These are phyloP conservation scores for Petrophora chlorosata DNA, from an alignment of 2,888 invertebrate species.

Conservation along the genomic window DNA sequence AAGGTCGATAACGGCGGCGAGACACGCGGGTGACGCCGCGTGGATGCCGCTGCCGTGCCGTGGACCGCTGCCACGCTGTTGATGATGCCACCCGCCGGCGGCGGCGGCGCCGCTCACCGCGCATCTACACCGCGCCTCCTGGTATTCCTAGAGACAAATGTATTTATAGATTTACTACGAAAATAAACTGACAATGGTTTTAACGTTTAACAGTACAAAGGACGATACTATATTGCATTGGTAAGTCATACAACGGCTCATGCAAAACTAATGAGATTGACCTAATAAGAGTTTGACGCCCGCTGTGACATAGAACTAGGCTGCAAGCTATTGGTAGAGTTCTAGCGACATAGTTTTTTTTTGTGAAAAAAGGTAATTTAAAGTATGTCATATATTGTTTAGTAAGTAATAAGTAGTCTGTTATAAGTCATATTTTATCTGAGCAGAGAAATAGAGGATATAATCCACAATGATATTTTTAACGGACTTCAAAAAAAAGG, in stretches of 20 bases:
- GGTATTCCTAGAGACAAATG: constrained; percentile 67
- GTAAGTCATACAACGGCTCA: constrained; percentile 32
- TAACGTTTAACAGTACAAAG: constrained; percentile 56
- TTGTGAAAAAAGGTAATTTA: too few relatives aligned
- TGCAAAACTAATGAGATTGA: constrained; percentile 21
- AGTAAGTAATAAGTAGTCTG: too few relatives aligned
- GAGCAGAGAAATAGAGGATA: too few relatives aligned
- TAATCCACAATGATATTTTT: too few relatives aligned
- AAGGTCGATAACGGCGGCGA: constrained; percentile 69
- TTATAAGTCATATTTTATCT: too few relatives aligned
- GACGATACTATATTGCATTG: constrained; percentile 50
- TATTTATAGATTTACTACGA: constrained; percentile 72
- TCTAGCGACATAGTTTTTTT: too few relatives aligned
- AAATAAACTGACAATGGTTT: constrained; percentile 70
- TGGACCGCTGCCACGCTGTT: constrained; percentile 48
- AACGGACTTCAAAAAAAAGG: too few relatives aligned
- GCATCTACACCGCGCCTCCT: constrained; percentile 29
- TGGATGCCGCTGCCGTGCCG: too few relatives aligned
- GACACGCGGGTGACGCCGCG: constrained; percentile 47
- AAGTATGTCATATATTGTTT: too few relatives aligned
- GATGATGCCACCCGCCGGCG: constrained; percentile 41
- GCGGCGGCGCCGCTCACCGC: constrained; percentile 36
- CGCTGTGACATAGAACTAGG: background rate
- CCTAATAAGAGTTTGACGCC: constrained; percentile 20
- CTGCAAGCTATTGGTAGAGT: background rate